Percentiles rank a stretch among this genome's conserved stretches.
phyloP scores from a whole-genome alignment of 2,888 invertebrate species.

The Meloe dianella region DNA sequence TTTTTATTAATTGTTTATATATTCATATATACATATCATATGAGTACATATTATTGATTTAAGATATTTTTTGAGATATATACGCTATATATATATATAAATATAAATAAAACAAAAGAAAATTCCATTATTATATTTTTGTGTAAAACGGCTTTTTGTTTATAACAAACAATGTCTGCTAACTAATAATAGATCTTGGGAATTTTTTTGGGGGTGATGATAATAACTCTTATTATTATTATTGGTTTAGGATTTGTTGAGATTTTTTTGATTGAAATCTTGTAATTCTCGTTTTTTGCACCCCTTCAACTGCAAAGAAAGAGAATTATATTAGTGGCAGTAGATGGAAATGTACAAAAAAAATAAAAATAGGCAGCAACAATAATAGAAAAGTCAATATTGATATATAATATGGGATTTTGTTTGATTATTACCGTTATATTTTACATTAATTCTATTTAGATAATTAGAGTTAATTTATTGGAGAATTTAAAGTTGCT shows the following conservation, averaged over 20 bases:
- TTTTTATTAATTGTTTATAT: slow-evolving; percentile 31
- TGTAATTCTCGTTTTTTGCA: not conserved
- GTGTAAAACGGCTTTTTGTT: slow-evolving; percentile 52
- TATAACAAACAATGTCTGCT: slow-evolving; percentile 53
- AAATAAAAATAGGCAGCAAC: not conserved
- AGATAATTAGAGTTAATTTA: slow-evolving; percentile 8
- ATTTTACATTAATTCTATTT: not conserved
- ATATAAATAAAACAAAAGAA: not conserved
- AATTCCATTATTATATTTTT: slow-evolving; percentile 36
- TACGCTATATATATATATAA: slow-evolving; percentile 15
- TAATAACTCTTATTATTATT: slow-evolving; percentile 29
- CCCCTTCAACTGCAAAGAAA: too few species aligned
- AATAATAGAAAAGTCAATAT: not conserved
- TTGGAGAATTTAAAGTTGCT: not conserved
- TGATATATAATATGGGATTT: not conserved
- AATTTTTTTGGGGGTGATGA: slow-evolving; percentile 33
- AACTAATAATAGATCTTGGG: slow-evolving; percentile 44
- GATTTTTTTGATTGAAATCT: not conserved
- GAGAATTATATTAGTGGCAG: not conserved
- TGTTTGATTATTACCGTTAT: slow-evolving; percentile 3
- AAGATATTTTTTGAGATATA: slow-evolving; percentile 18
- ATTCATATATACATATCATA: slow-evolving; percentile 27
- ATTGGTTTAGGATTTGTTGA: slow-evolving; percentile 34
- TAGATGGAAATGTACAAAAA: not conserved
- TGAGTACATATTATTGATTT: slow-evolving; percentile 23